A percentile compares a stretch with the other conserved stretches of the same genome.
These are phyloP conservation scores for Arremon aurantiirostris DNA, from an alignment of 2,797 vertebrate species.

Conservation along the genomic window DNA sequence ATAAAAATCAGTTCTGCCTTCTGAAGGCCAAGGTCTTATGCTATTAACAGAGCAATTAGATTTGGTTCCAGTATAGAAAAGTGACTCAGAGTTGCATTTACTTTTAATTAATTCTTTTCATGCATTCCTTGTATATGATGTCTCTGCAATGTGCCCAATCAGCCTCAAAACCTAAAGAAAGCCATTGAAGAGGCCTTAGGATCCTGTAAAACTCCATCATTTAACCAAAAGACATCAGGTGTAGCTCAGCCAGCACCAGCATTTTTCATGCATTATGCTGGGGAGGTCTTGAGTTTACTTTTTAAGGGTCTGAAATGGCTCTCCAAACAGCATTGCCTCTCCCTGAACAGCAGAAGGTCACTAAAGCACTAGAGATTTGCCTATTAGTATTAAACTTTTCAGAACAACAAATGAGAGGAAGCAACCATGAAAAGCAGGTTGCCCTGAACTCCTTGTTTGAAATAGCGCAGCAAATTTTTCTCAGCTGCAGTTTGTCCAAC, in stretches of 20 bases:
- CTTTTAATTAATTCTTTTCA: slow-evolving; percentile 51
- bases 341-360: background rate
- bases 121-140: slow-evolving; percentile 33
- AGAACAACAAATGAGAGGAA: slow-evolving; percentile 80
- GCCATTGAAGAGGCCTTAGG: background rate
- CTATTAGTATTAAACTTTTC: slow-evolving; percentile 48
- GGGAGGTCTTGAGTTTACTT: background rate
- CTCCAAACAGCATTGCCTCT: background rate
- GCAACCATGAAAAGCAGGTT: slow-evolving; percentile 71
- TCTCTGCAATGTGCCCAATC: slow-evolving; percentile 13
- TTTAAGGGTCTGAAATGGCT: background rate
- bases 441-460: slow-evolving; percentile 29
- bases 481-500: slow-evolving; percentile 7
- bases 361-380: slow-evolving; percentile 12
- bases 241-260: background rate
- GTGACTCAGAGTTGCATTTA: slow-evolving; percentile 29
- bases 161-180: slow-evolving; percentile 46
- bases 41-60: slow-evolving; percentile 62
- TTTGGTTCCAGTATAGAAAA: slow-evolving; percentile 45
- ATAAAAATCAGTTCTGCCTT: slow-evolving; percentile 28
- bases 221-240: slow-evolving; percentile 13
- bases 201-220: background rate
- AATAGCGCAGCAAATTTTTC: slow-evolving; percentile 21
- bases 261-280: background rate
- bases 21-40: slow-evolving; percentile 35